phyloP scores from a whole-genome alignment of 2,888 invertebrate genomes.

The Alloplasta piceator region DNA sequence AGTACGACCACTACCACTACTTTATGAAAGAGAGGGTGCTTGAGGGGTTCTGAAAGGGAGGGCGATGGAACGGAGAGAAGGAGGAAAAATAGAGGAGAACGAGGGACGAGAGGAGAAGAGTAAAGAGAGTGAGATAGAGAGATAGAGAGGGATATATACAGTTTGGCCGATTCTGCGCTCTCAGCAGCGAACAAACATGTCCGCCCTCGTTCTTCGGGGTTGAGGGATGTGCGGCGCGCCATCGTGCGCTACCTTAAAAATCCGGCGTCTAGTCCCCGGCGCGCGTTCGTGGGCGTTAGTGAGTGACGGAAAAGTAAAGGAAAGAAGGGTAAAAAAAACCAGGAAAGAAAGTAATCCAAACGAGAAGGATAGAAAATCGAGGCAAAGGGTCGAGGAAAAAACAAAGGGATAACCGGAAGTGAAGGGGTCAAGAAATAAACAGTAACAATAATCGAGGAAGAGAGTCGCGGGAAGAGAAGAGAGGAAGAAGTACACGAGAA shows the following conservation, averaged over 20 bases:
- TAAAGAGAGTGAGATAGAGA: slow-evolving; percentile 21
- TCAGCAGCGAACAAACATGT: slow-evolving; percentile 74
- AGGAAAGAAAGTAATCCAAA: slow-evolving; percentile 33
- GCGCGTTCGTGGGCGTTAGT: slow-evolving; percentile 66
- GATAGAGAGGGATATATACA: not conserved
- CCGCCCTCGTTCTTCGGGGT: slow-evolving; percentile 72
- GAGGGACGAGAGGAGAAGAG: not conserved
- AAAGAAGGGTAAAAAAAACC: slow-evolving; percentile 27
- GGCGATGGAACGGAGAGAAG: slow-evolving; percentile 5
- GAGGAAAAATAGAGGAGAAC: slow-evolving; percentile 25
- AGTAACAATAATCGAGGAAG: slow-evolving; percentile 5
- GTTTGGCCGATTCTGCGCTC: slow-evolving; percentile 71
- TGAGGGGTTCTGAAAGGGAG: slow-evolving; percentile 28
- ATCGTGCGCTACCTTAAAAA: slow-evolving; percentile 66
- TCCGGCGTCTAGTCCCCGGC: slow-evolving; percentile 65
- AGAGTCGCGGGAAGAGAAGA: not conserved
- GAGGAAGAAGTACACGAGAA: not conserved
- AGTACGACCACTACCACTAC: slow-evolving; percentile 22
- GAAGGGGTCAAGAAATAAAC: slow-evolving; percentile 9
- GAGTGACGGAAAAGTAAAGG: slow-evolving; percentile 61
- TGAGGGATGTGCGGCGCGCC: slow-evolving; percentile 69
- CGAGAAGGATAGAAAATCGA: not conserved
- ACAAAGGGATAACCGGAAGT: slow-evolving; percentile 26
- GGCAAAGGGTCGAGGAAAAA: not conserved
- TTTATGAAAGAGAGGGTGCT: slow-evolving; percentile 26